Conservation (phyloP, 2,113 vertebrate genomes). For the Athene cunicularia region DNA sequence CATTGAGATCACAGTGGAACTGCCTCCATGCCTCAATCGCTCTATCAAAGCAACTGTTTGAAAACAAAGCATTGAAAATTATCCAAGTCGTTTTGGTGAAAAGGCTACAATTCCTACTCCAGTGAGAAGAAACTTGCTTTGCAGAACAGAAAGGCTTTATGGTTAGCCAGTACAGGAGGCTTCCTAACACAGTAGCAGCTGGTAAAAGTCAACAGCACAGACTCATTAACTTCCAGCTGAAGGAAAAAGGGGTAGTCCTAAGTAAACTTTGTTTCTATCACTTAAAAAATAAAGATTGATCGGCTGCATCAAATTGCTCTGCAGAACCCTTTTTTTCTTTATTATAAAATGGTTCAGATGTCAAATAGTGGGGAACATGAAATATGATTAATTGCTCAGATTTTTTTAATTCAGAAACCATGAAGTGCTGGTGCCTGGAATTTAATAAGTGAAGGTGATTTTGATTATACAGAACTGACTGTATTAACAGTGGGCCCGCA, state of each 20-base stretch:
- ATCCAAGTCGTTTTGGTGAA: rapidly evolving
- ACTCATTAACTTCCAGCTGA: background rate
- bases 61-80: background rate
- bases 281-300: conserved; percentile 44
- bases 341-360: background rate
- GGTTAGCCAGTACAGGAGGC: background rate
- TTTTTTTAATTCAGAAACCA: background rate
- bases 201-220: background rate
- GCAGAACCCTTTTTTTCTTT: background rate
- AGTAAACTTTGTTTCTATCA: background rate
- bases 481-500: background rate
- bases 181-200: background rate
- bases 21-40: conserved; percentile 88
- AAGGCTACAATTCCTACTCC: background rate
- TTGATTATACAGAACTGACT: background rate
- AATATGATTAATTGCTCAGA: conserved; percentile 8
- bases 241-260: background rate
- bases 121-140: background rate
- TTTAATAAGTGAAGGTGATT: conserved; percentile 11
- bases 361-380: background rate
- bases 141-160: background rate
- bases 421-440: background rate
- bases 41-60: conserved; percentile 83
- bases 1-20: conserved; percentile 90
- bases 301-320: background rate